Evolutionary conservation across 2,113 vertebrate species (phyloP), one percentile per base, ranked within the genome.

Genomic region (Canis aureus): DNA sequence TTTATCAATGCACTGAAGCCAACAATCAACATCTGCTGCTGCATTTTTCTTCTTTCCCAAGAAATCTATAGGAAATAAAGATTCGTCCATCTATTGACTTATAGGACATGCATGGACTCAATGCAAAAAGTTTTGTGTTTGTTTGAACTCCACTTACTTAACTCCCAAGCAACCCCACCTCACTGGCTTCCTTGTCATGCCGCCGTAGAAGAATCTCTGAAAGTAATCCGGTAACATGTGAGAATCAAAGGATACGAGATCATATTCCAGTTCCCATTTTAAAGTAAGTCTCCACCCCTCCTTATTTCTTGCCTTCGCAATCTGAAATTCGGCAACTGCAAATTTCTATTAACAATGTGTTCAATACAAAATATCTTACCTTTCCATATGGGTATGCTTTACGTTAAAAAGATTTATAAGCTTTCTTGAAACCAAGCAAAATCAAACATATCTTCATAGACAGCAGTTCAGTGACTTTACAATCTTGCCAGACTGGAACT

Each of bases 191-290:
- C 29, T 93, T 55, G 1, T 87, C 29, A 76, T 1, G 81, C 66
- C 59, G 79, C 66, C 59, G 64, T 88, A 89, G 38, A 92, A 97
- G 15, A 96, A 74, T 76, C 12, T 87, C 71, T 95, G 22, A 80
- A 73, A 97, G 90, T 97, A 88, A 20, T 96, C 10, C 82, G 55
- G 15, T 93, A 92, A 73, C n/a, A 76, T 25, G 5, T 92, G 91
- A 95, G 78, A 97, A 92, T n/a, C 79, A 95, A 95, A 91, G 17
- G 0, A 82, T 60, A 49, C 27, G 76, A 66, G 15, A 79, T 57
- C 38, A 35, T 1, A 5, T 8, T 89, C 57, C 87, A 71, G 96
- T 17, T 85, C 97, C 87, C 88, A 9, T 80, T 98, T 84, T 95
- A 82, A 85, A 90, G 35, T 64, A 88, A 92, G 29, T 49, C 43